Evolutionary conservation across 2,113 vertebrate species (phyloP), one percentile per base, ranked within the genome.

Genomic region (Ondatra zibethicus): DNA sequence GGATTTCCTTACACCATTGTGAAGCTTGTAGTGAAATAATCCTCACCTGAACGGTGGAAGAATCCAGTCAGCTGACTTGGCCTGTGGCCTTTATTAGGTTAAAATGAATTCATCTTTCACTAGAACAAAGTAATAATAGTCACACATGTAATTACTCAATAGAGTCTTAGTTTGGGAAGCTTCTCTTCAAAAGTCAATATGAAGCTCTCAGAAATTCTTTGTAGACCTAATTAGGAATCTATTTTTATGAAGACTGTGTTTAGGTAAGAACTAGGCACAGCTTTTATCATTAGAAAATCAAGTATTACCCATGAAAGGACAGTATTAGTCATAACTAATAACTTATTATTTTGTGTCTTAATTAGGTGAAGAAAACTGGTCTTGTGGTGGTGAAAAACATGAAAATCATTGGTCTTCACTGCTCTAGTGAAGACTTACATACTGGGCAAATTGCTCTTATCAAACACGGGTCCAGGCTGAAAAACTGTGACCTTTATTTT

Each of bases 371-470:
- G 96, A 98, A 98, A 96, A 98, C 98, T 88, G 99, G 99, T 89
- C 99, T 99, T 78, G 99, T 99, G 96, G 99, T 99, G 97, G 99
- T 99, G 95, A 99, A 98, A 97, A 99, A 99, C 96, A 98, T 97
- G 97, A 99, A 99, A 93, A 99, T 99, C 96, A 89, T 99, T 84
- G 99, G 99, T 95, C 99, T 99, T 82, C 99, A 99, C 90, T 99
- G 99, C 92, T 99, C 99, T 47, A 99, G 99, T 91, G 85, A 97
- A 11, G 99, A 99, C 78, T 98, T 99, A 87, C 99, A 99, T n/a
- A 99, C 99, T n/a, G 99, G 99, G 52, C 99, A 99, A 98, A 99
- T 99, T 75, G 99, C 99, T 63, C 98, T 99, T 90, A 98, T 99
- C 96, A 99, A 99, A 94, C 99, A 99, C 0, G 99, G 99, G 42